A percentile compares a stretch with the other conserved stretches of the same genome.
These are phyloP conservation scores for Poecilia gillii DNA, from an alignment of 2,797 vertebrate genomes.

Conservation along the genomic window DNA sequence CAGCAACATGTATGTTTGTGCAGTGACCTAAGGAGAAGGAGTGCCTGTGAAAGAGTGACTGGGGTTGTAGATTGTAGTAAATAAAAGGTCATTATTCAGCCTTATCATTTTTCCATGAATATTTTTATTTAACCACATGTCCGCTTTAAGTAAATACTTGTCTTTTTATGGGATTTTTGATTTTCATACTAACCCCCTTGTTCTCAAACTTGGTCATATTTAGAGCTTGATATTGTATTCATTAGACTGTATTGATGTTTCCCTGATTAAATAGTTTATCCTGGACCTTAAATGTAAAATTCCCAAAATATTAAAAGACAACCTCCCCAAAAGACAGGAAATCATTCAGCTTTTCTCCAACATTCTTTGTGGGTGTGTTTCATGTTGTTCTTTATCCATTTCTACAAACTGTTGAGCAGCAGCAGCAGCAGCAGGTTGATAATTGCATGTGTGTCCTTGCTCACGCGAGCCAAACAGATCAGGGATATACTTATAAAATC, in stretches of 20 bases:
- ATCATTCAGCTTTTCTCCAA: neutral
- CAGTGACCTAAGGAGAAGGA: slow-evolving; percentile 39
- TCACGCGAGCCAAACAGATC: neutral
- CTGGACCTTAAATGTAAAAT: neutral
- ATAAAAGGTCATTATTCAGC: slow-evolving; percentile 4
- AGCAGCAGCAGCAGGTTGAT: neutral
- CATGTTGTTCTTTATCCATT: neutral
- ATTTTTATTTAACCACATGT: neutral
- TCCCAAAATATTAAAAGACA: neutral
- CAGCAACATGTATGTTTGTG: slow-evolving; percentile 21
- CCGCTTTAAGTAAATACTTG: slow-evolving; percentile 15
- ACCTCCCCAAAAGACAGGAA: too few species aligned
- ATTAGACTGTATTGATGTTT: neutral
- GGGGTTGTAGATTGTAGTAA: neutral
- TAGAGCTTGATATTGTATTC: neutral
- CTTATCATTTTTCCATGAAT: neutral
- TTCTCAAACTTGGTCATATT: neutral
- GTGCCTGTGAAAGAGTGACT: slow-evolving; percentile 11
- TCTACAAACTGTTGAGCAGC: slow-evolving; percentile 3
- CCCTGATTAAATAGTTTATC: neutral
- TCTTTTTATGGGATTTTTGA: slow-evolving; percentile 3
- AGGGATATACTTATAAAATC: neutral
- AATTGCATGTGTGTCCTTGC: neutral
- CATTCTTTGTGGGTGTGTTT: neutral
- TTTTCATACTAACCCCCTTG: neutral